Evolutionary conservation across 2,797 vertebrate species (phyloP).

Genomic region (Pogoniulus pusillus): DNA sequence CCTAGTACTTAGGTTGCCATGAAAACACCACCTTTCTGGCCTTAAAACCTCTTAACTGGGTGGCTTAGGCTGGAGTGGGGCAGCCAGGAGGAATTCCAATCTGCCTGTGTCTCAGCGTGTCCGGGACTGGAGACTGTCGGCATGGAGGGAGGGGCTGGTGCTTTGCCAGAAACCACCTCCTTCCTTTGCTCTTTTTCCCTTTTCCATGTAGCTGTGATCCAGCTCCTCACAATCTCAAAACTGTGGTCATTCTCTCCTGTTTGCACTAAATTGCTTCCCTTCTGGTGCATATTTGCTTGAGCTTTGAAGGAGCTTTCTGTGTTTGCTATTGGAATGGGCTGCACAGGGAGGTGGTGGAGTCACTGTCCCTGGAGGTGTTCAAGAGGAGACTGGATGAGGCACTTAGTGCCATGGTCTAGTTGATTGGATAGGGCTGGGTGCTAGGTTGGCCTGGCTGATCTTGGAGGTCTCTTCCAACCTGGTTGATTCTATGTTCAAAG

Average conservation of each 20-base stretch:
- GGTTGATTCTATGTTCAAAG: no score
- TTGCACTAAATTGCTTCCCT: not conserved
- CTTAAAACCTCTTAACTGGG: not conserved
- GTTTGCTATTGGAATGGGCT: no score
- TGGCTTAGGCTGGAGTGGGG: not conserved
- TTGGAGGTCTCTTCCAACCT: no score
- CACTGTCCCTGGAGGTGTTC: no score
- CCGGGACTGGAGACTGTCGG: not conserved
- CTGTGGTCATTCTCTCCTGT: not conserved
- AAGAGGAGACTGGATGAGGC: no score
- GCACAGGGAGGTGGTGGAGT: no score
- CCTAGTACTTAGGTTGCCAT: not conserved
- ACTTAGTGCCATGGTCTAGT: no score
- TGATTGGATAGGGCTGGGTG: no score
- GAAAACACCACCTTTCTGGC: slow-evolving; percentile 1
- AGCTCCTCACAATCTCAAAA: not conserved
- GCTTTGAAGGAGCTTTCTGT: not conserved
- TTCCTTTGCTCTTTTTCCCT: not conserved
- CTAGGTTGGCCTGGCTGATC: no score
- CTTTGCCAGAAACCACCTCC: slow-evolving; percentile 8
- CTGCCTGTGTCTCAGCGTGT: not conserved
- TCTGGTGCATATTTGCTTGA: rapidly evolving
- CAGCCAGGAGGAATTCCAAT: slow-evolving; percentile 19
- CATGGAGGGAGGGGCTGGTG: not conserved
- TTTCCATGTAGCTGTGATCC: not conserved